These are phyloP conservation scores for Typhlichthys subterraneus DNA, from an alignment of 2,797 vertebrate species.

Conservation along the genomic window DNA sequence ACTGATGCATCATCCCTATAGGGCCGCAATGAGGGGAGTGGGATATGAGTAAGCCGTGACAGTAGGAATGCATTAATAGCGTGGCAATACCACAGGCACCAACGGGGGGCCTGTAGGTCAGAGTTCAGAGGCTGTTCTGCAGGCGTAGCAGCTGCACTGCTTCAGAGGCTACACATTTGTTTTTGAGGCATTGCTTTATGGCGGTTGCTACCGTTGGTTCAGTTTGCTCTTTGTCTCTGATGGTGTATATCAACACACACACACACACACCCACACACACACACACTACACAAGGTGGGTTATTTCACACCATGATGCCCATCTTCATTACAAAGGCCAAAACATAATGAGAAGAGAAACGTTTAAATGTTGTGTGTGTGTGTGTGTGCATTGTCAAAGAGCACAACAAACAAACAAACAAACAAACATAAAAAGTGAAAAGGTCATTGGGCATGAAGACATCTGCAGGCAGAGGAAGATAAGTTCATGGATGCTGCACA, in stretches of 20 bases:
- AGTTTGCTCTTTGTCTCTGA: not conserved
- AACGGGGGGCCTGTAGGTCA: slow-evolving; percentile 13
- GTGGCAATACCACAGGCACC: slow-evolving; percentile 37
- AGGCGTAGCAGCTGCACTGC: not conserved
- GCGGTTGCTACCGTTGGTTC: slow-evolving; percentile 41
- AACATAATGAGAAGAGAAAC: slow-evolving; percentile 23
- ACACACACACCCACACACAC: slow-evolving; percentile 27
- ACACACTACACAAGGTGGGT: slow-evolving; percentile 35
- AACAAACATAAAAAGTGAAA: not conserved
- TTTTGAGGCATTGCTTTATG: slow-evolving; percentile 26
- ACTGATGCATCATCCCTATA: slow-evolving; percentile 26
- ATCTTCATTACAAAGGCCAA: slow-evolving; percentile 37
- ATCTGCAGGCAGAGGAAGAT: slow-evolving; percentile 6
- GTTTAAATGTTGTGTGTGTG: slow-evolving; percentile 7
- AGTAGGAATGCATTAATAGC: slow-evolving; percentile 14
- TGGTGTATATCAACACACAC: slow-evolving; percentile 30
- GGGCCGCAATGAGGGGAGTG: slow-evolving; percentile 13
- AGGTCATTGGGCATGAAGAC: not conserved
- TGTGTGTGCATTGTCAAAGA: slow-evolving; percentile 11
- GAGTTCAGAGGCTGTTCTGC: slow-evolving; percentile 27
- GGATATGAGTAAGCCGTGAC: slow-evolving; percentile 20
- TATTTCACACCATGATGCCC: slow-evolving; percentile 32
- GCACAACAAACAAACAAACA: slow-evolving; percentile 14
- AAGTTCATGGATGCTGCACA: not conserved
- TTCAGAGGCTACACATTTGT: slow-evolving; percentile 17